These are phyloP conservation scores for human DNA, from an alignment of 2,113 vertebrate genomes.

Conservation along the genomic window GRCh38 chr2:109547001-109547500, in stretches of 20 bases:
- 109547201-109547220: not conserved
- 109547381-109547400: not conserved
- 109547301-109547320: not conserved
- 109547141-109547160: not conserved
- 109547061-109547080: not conserved
- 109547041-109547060: not conserved
- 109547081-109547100: not conserved
- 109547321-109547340: not conserved
- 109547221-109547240: not conserved
- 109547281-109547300: not conserved
- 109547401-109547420: not conserved
- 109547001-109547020: not conserved
- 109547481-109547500: not conserved
- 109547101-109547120: not conserved
- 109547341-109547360: not conserved
- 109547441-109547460: not conserved
- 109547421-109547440: not conserved
- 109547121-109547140: not conserved
- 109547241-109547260: not conserved
- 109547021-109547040: not conserved
- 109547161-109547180: not conserved
- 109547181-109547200: not conserved
- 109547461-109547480: slow-evolving; percentile 31
- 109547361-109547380: not conserved
- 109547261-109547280: not conserved